Percentiles rank a stretch among this genome's conserved stretches.
Conservation (phyloP, 2,888 invertebrate species). For the Tenthredo distinguenda region DNA sequence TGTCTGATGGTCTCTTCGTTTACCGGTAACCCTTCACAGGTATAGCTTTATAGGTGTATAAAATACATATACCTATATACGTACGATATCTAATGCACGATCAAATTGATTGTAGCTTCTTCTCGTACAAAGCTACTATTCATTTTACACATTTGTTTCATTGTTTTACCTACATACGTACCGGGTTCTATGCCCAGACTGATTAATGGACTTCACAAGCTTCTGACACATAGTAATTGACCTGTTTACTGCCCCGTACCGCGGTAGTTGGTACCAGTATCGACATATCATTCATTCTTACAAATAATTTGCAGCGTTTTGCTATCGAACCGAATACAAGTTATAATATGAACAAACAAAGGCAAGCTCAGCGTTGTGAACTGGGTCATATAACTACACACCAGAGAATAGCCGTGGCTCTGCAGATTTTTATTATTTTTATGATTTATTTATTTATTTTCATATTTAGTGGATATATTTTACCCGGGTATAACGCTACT, state of each 20-base stretch:
- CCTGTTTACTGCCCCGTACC: not conserved
- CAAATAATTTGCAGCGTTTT: constrained; percentile 9
- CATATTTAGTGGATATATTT: constrained; percentile 7
- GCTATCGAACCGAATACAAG: not conserved
- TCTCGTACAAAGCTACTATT: not conserved
- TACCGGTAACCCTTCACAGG: not conserved
- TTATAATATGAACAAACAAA: constrained; percentile 22
- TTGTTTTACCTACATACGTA: not conserved
- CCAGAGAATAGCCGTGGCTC: not conserved
- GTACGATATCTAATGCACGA: not conserved
- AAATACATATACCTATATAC: too few relatives aligned
- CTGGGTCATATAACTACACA: constrained; percentile 28
- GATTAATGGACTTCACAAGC: constrained; percentile 6
- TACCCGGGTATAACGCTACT: not conserved
- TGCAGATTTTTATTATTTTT: constrained; percentile 1
- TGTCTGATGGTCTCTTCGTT: not conserved
- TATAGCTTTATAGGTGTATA: too few relatives aligned
- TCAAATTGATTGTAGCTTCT: not conserved
- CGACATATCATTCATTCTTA: constrained; percentile 11
- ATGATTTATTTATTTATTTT: constrained; percentile 22
- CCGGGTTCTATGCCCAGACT: not conserved
- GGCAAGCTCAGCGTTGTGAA: constrained; percentile 8
- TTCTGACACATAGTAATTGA: constrained; percentile 18
- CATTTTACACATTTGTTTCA: not conserved
- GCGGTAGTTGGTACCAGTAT: not conserved